A percentile compares a stretch with the other conserved stretches of the same genome.
Conservation (phyloP, 30 jellyfish, hydroid and myxozoan species). For the Hydractinia symbiolongicarpus region DNA sequence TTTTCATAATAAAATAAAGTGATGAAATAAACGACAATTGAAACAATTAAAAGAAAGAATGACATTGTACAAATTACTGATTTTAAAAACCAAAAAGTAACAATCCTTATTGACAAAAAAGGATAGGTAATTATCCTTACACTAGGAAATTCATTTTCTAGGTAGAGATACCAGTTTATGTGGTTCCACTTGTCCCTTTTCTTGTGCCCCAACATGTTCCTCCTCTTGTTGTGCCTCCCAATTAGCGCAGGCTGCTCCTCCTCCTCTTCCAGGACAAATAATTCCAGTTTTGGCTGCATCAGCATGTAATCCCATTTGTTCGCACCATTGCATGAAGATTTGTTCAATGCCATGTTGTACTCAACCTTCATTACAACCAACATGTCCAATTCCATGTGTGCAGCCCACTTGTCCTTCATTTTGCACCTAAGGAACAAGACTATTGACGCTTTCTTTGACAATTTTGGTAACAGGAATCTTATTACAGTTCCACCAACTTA, state of each 20-base stretch:
- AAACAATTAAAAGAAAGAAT: too few relatives aligned
- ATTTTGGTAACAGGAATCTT: too few relatives aligned
- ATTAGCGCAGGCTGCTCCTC: constrained; percentile 68
- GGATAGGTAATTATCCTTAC: too few relatives aligned
- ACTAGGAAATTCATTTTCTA: not conserved
- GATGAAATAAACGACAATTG: too few relatives aligned
- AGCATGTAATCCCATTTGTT: constrained; percentile 96
- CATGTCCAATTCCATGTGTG: constrained; percentile 30
- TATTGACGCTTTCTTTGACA: not conserved
- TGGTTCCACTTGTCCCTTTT: constrained; percentile 63
- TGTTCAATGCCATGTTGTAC: constrained; percentile 63
- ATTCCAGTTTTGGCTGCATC: constrained; percentile 87
- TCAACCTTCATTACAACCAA: constrained; percentile 86
- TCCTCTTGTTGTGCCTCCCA: constrained; percentile 83
- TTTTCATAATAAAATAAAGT: too few relatives aligned
- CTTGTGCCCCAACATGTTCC: constrained; percentile 86
- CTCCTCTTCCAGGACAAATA: constrained; percentile 70
- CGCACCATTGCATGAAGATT: constrained; percentile 78
- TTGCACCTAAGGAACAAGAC: not conserved
- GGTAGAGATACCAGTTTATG: constrained; percentile 40
- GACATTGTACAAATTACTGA: too few relatives aligned
- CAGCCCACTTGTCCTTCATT: constrained; percentile 5
- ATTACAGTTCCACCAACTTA: too few relatives aligned
- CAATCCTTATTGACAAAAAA: too few relatives aligned
- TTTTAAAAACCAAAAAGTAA: too few relatives aligned